A percentile compares a stretch with the other conserved stretches of the same genome.
These are phyloP conservation scores for Actenoides hombroni DNA, from an alignment of 2,113 vertebrate genomes.

Conservation along the genomic window DNA sequence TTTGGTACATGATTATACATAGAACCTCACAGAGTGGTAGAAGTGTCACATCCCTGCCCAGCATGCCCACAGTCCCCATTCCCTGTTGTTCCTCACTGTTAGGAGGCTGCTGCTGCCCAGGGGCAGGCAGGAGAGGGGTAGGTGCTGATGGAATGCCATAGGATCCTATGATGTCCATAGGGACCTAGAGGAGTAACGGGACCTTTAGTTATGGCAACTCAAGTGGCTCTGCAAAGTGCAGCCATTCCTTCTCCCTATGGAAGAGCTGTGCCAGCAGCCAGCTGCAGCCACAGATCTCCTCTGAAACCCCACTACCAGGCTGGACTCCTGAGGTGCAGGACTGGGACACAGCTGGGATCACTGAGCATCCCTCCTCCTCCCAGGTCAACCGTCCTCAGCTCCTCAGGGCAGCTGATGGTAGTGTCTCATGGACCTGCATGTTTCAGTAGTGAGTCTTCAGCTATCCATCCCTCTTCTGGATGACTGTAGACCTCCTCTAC, in stretches of 20 bases:
- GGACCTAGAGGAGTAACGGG: neutral
- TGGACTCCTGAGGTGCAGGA: neutral
- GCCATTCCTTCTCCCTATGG: neutral
- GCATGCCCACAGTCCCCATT: neutral
- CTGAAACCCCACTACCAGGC: neutral
- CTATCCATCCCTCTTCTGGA: neutral
- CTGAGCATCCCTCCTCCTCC: neutral
- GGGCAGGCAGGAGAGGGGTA: neutral
- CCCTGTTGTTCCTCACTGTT: neutral
- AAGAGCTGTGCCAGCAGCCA: neutral
- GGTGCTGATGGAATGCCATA: neutral
- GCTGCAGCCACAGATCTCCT: accelerated
- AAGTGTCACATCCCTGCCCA: neutral
- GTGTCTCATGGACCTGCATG: neutral
- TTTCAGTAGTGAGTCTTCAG: neutral
- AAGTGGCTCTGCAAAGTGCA: neutral
- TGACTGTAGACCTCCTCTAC: neutral
- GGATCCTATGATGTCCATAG: accelerated
- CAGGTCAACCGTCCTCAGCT: neutral
- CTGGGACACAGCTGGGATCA: neutral
- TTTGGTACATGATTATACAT: accelerated
- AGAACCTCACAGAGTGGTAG: neutral
- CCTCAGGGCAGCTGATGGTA: neutral
- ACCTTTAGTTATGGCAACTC: neutral
- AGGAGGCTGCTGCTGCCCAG: neutral